Evolutionary conservation across 2,888 invertebrate species (phyloP), one percentile per base, ranked within the genome.

Genomic region (Cyclophora albipunctata): DNA sequence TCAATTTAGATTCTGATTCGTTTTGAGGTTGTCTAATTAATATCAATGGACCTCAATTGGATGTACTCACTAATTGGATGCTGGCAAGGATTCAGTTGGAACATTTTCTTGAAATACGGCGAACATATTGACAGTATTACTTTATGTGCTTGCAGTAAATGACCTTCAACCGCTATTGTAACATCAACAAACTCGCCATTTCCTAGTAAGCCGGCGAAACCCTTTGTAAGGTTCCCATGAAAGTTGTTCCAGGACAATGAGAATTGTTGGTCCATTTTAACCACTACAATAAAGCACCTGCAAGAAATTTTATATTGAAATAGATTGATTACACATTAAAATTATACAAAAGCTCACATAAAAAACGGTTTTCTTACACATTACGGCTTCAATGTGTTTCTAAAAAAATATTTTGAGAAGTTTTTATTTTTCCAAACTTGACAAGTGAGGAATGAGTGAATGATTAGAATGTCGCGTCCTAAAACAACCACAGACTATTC

Each of bases 231-330:
- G 73, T 92, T 93, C 58, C 91, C 91, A 80, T 92, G 92, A 88
- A 93, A 93, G 83, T 93, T 92, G 75, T 93, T 93, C 93, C 93
- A 93, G 75, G 92, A 91, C 78, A 93, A 87, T 75, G 93, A 93
- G 75, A 91, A 92, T 79, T 92, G 91, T 81, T 91, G 91, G 75
- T 90, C 90, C 88, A 90, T 90, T 75, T 84, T 83, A 90, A 84
- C 64, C 71, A 69, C 68, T 71, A 64, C 65, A 65, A 37, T 55
- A 51, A 64, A 69, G 69, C 81, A 78, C 81, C 73, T 81, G 67
- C 45, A 73, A 45, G 47, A 46, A 48, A 58, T 58, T 43, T 33
- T 34, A 7, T 3, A 3, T 46, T 20, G 20, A 20, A 20, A 20
- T 20, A 20, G 20, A 20, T 20, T 20, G 4, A 34, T 44, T 3